Evolutionary conservation across 2,113 vertebrate genomes (phyloP).

Genomic region (Mesembrinibis cayennensis): DNA sequence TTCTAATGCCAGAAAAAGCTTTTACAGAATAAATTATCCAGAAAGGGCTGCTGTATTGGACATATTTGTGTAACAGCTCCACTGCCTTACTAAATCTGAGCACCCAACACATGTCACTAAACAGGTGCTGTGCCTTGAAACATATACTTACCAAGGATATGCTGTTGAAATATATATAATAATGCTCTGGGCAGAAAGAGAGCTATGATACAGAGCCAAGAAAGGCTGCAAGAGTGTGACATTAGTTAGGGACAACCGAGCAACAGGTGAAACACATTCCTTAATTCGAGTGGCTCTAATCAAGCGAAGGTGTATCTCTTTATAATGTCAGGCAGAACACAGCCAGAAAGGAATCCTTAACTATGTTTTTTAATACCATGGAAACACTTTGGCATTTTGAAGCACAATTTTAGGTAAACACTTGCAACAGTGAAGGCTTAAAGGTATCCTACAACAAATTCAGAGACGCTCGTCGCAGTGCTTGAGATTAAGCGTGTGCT

Average conservation of each 20-base stretch:
- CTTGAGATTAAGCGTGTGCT: background rate
- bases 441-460: background rate
- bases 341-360: background rate
- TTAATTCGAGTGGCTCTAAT: background rate
- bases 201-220: background rate
- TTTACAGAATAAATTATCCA: background rate
- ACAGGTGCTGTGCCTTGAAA: conserved; percentile 9
- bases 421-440: background rate
- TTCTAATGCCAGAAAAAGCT: background rate
- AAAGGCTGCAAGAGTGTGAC: background rate
- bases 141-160: background rate
- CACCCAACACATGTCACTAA: background rate
- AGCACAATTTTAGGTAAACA: background rate
- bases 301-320: background rate
- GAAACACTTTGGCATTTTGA: background rate
- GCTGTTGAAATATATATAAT: background rate
- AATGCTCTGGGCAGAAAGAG: background rate
- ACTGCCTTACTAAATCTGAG: background rate
- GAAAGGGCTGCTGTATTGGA: background rate
- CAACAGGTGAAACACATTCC: background rate
- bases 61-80: background rate
- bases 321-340: background rate
- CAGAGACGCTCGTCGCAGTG: background rate
- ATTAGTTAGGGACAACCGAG: background rate
- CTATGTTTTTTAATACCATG: background rate